These are phyloP conservation scores for Archivesica marissinica DNA, from an alignment of 1,140 invertebrate species.

Conservation along the genomic window DNA sequence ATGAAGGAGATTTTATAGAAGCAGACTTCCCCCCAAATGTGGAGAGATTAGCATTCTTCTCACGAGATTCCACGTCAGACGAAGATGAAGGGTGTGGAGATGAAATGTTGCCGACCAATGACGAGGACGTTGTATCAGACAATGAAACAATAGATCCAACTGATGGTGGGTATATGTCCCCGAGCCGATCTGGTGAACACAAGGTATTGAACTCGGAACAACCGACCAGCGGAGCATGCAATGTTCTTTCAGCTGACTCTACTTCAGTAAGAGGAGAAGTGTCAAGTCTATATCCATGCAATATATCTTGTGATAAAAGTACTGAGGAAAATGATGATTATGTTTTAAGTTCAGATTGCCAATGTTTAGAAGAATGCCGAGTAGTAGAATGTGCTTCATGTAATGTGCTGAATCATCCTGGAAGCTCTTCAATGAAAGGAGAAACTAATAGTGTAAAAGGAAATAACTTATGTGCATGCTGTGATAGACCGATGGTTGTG, in stretches of 20 bases:
- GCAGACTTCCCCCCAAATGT: conserved; percentile 77
- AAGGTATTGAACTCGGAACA: conserved; percentile 17
- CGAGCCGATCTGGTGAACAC: conserved; percentile 34
- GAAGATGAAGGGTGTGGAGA: conserved; percentile 71
- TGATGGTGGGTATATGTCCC: conserved; percentile 35
- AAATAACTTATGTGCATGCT: conserved; percentile 39
- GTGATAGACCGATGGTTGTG: conserved; percentile 45
- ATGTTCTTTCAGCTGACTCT: conserved; percentile 18
- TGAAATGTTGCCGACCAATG: conserved; percentile 44
- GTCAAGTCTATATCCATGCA: conserved; percentile 34
- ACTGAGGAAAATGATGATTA: conserved; percentile 49
- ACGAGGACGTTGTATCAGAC: conserved; percentile 55
- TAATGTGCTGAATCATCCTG: background rate
- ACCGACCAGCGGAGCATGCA: background rate
- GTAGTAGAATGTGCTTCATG: conserved; percentile 22
- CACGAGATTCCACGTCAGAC: conserved; percentile 75
- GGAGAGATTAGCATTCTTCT: conserved; percentile 74
- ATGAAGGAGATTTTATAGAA: conserved; percentile 81
- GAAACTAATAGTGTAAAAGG: conserved; percentile 16
- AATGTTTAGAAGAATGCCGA: conserved; percentile 3
- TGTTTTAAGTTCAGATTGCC: background rate
- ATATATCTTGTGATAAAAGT: conserved; percentile 60
- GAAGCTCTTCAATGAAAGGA: background rate
- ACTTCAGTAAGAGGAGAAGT: conserved; percentile 22
- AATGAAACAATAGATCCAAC: conserved; percentile 64